Percentiles rank a stretch among this genome's conserved stretches.
Evolutionary conservation across 1,140 invertebrate species (phyloP).

Genomic region (Ostrea edulis): DNA sequence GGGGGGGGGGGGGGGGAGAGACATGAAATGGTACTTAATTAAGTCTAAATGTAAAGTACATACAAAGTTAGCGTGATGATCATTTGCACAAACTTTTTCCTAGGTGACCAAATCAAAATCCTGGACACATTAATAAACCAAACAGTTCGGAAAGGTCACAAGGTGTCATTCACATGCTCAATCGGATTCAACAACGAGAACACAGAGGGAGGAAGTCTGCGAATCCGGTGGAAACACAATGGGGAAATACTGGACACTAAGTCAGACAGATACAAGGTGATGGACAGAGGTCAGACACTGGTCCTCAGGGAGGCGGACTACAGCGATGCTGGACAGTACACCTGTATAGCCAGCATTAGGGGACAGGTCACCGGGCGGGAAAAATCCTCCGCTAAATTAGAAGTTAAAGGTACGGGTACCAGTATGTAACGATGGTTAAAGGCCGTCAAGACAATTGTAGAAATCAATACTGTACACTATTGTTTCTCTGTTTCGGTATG

Average conservation of each 20-base stretch:
- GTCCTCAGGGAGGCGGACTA: constrained; percentile 96
- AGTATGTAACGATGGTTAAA: too few relatives aligned
- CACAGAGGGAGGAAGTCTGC: constrained; percentile 51
- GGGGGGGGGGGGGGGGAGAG: too few relatives aligned
- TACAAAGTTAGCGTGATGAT: too few relatives aligned
- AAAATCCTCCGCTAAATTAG: constrained; percentile 88
- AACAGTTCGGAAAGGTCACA: constrained; percentile 47
- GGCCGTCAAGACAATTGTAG: too few relatives aligned
- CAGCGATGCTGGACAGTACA: constrained; percentile 95
- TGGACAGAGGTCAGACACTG: constrained; percentile 81
- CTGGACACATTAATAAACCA: constrained; percentile 38
- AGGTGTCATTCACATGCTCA: constrained; percentile 45
- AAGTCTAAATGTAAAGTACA: too few relatives aligned
- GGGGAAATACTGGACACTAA: constrained; percentile 56
- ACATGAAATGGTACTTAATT: too few relatives aligned
- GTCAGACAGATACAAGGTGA: constrained; percentile 49
- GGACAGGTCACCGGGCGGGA: constrained; percentile 88
- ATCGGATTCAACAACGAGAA: constrained; percentile 28
- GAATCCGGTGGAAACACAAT: constrained; percentile 66
- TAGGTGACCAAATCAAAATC: constrained; percentile 44
- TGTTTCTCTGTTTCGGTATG: too few relatives aligned
- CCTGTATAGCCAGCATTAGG: constrained; percentile 93
- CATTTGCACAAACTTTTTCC: background rate
- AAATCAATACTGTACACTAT: too few relatives aligned
- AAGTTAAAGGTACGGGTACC: constrained; percentile 87